Conservation (phyloP, 1,140 invertebrate genomes). For the Trachelipus rathkii region DNA sequence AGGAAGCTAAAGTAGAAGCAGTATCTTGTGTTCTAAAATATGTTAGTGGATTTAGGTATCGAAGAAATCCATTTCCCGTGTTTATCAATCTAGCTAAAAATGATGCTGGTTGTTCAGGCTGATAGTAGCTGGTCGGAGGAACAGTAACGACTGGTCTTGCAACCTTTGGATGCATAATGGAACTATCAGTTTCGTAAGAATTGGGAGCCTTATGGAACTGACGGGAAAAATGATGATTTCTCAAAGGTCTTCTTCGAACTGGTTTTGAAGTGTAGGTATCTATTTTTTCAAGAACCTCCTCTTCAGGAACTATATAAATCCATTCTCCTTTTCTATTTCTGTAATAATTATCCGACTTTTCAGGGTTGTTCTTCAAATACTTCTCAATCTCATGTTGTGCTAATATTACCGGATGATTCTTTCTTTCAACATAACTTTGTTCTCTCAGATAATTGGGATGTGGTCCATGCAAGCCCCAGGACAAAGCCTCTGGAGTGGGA, state of each 20-base stretch:
- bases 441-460: neutral
- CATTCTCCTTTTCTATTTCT: conserved; percentile 8
- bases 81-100: neutral
- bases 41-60: neutral
- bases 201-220: too few species aligned
- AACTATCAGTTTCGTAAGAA: too few species aligned
- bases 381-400: neutral
- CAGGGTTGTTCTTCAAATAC: neutral
- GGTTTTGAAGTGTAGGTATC: too few species aligned
- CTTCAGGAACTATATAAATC: neutral
- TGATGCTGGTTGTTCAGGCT: neutral
- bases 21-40: neutral
- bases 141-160: neutral
- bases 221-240: too few species aligned
- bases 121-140: neutral
- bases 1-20: neutral
- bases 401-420: neutral
- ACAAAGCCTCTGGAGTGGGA: neutral
- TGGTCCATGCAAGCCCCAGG: neutral
- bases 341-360: neutral
- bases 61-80: neutral
- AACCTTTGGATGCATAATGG: too few species aligned
- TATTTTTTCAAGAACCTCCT: neutral
- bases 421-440: neutral
- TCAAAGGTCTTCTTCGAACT: too few species aligned